Percentiles rank a stretch among this genome's conserved stretches.
These are phyloP conservation scores for Ypsolopha scabrella DNA, from an alignment of 2,888 invertebrate species.

Conservation along the genomic window DNA sequence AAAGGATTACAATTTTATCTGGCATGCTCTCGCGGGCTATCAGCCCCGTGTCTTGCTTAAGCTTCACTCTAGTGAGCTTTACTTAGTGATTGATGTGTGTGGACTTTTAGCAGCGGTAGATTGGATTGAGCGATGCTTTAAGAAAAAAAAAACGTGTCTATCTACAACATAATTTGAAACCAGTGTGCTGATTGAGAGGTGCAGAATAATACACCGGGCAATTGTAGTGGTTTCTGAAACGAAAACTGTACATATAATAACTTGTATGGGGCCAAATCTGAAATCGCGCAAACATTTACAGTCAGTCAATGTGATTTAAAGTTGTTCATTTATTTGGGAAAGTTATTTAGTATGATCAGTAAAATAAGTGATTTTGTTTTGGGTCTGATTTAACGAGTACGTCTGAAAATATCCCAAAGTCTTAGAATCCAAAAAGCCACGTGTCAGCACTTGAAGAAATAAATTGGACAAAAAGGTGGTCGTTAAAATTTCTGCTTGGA, in stretches of 20 bases:
- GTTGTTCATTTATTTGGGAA: too few relatives aligned
- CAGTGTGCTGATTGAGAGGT: too few relatives aligned
- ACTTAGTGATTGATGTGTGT: constrained; percentile 46
- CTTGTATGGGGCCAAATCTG: too few relatives aligned
- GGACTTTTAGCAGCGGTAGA: constrained; percentile 23
- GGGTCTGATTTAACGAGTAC: neutral
- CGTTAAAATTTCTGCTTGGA: constrained; percentile 16
- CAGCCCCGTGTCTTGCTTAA: constrained; percentile 36
- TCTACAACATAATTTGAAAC: too few relatives aligned
- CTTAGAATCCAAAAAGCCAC: neutral
- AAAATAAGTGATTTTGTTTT: neutral
- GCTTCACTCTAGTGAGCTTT: constrained; percentile 31
- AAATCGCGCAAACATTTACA: too few relatives aligned
- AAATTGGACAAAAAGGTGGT: constrained; percentile 12
- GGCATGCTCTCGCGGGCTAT: constrained; percentile 24
- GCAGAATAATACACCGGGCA: too few relatives aligned
- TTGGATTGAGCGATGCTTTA: neutral
- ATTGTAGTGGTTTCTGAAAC: too few relatives aligned
- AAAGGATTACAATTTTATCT: constrained; percentile 66
- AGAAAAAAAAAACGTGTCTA: neutral
- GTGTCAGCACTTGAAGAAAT: neutral
- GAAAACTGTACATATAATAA: too few relatives aligned
- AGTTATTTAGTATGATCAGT: neutral
- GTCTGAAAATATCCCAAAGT: neutral
- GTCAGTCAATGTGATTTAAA: too few relatives aligned